Base-by-base conservation (phyloP, 92 coral and sea anemone species). In the Actinernus sp. region DNA sequence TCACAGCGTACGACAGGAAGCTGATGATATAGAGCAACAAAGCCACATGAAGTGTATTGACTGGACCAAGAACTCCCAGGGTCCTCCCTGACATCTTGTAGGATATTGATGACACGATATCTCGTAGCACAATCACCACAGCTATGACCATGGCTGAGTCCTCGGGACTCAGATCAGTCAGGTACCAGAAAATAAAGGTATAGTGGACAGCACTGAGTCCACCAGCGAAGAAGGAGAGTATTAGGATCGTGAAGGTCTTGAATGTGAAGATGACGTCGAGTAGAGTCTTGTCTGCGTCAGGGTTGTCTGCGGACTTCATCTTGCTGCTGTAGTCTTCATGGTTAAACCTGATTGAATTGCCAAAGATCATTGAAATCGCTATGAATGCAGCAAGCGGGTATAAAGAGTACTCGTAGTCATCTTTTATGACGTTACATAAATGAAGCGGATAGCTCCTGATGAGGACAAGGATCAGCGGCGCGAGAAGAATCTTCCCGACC, bases 71-170 rank as follows among this genome's bases (percentile, higher is more conserved):
- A 32, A 68, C 20, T 4, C 36, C 24, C n/a, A 68, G 29, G 9
- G 76, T 56, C 61, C 49, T 24, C n/a, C 76, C 76, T 8, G 76
- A 68, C 40, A 68, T 10, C 76, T 68, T 68, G 65, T 68, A 68
- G 7, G 76, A 56, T 54, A 68, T 68, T 26, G 76, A 68, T 2
- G 76, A 68, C 21, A 68, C 76, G 10, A 68, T 55, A 22, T 68
- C 76, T 54, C 76, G 26, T 20, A 68, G 65, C 2, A 68, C 76
- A 26, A 68, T 68, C 6, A 68, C 76, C 22, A 68, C 76, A 9
- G 76, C 76, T 7, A 68, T 68, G 55, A 68, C 76, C 48, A 55
- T 38, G 26, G 65, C 76, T 6, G 76, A 68, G 32, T 68, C 76
- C 22, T 68, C 57, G 17, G 76, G 76, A 21, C 76, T 68, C 20